phyloP scores from a whole-genome alignment of 2,888 invertebrate genomes.

The Chymomyza amoena region DNA sequence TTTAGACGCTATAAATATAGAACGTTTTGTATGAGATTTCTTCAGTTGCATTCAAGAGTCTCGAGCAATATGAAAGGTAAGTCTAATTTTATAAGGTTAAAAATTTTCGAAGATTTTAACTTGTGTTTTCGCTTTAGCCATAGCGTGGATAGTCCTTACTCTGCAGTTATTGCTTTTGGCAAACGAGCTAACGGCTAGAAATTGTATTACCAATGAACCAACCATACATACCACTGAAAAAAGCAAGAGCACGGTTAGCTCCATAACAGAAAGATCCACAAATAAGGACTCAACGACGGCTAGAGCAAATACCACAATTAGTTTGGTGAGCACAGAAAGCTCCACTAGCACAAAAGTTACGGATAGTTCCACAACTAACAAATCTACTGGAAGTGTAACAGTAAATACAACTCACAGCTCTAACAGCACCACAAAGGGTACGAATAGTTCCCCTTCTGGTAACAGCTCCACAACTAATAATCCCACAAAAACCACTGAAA shows the following conservation, averaged over 20 bases:
- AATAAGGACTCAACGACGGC: background rate
- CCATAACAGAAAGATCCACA: background rate
- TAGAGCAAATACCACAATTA: background rate
- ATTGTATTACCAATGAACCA: constrained; percentile 20
- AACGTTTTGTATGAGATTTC: background rate
- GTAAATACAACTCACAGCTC: too few species aligned
- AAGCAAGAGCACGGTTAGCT: background rate
- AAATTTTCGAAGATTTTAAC: background rate
- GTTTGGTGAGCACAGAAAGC: background rate
- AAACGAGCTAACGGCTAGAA: constrained; percentile 39
- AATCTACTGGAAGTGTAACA: constrained; percentile 2
- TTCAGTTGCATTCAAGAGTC: background rate
- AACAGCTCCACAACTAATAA: background rate
- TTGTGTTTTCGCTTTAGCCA: constrained; percentile 35
- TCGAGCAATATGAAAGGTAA: background rate
- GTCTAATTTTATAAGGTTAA: background rate
- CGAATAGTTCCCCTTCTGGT: too few species aligned
- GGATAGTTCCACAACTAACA: background rate
- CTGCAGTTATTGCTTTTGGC: constrained; percentile 43
- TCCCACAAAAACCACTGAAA: background rate
- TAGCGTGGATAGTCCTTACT: constrained; percentile 33
- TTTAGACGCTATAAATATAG: background rate
- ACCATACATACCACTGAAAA: background rate
- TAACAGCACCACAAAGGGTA: background rate
- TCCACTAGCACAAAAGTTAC: background rate